Evolutionary conservation across 2,797 vertebrate genomes (phyloP).

Genomic region (Lepilemur ruficaudatus): DNA sequence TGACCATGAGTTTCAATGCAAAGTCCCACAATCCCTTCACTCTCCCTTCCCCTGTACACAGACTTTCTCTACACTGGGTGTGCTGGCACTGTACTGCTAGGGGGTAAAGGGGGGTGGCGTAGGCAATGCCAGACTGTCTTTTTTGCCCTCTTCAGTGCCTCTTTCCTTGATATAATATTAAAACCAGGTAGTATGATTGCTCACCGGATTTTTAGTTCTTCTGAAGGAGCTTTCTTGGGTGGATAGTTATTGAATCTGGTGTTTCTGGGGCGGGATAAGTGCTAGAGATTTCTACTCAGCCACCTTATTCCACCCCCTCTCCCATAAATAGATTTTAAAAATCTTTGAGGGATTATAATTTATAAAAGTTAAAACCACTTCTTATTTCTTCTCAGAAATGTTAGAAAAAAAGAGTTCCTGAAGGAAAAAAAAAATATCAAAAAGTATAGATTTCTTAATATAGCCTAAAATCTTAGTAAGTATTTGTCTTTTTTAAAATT

Average conservation of each 20-base stretch:
- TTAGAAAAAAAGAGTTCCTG: neutral
- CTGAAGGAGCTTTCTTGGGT: neutral
- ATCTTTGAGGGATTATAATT: neutral
- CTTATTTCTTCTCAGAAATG: neutral
- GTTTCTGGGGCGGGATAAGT: neutral
- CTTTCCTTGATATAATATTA: neutral
- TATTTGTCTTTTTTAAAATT: neutral
- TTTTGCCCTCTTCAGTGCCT: neutral
- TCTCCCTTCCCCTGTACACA: neutral
- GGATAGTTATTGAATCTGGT: neutral
- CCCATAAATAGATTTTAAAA: neutral
- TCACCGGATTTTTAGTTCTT: neutral
- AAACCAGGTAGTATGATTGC: neutral
- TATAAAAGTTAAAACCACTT: neutral
- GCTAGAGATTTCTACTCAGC: neutral
- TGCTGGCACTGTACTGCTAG: neutral
- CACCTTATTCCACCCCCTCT: neutral
- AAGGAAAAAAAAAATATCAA: neutral
- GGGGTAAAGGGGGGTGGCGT: too few species aligned
- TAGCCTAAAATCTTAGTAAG: neutral
- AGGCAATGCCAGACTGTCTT: neutral
- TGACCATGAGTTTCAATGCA: neutral
- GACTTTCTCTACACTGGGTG: neutral
- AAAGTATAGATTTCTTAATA: neutral
- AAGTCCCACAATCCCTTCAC: neutral